Percentiles rank a stretch among this genome's conserved stretches.
Conservation (phyloP, 2,113 vertebrate species). For the Gnathonemus echidnorhynchus region DNA sequence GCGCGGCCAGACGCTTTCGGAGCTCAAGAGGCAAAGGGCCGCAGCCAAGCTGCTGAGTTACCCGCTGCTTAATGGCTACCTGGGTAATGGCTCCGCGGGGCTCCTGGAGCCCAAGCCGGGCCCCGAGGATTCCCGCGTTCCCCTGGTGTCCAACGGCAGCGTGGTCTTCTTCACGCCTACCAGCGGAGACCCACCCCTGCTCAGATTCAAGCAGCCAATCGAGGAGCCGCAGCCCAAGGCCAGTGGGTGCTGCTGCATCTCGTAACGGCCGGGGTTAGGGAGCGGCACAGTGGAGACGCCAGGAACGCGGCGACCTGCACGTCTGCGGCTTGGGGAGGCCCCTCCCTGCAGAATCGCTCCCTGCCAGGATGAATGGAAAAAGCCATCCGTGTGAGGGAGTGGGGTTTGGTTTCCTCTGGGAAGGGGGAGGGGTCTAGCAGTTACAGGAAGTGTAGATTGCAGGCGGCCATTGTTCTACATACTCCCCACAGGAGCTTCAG, state of each 20-base stretch:
- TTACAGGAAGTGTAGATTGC: background rate
- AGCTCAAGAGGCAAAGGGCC: constrained; percentile 86
- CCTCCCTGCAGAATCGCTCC: background rate
- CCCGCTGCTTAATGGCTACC: constrained; percentile 79
- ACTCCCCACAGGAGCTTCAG: background rate
- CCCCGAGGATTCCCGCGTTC: constrained; percentile 75
- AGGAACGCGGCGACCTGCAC: background rate
- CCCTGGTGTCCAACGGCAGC: constrained; percentile 83
- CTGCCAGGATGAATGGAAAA: background rate
- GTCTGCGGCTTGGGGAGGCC: background rate
- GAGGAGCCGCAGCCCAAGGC: constrained; percentile 81
- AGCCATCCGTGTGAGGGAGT: background rate
- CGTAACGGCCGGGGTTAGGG: constrained; percentile 50
- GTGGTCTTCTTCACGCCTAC: constrained; percentile 83
- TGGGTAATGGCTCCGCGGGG: constrained; percentile 63
- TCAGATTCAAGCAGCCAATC: constrained; percentile 85
- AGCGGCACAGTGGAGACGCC: background rate
- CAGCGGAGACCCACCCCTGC: constrained; percentile 86
- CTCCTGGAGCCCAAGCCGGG: constrained; percentile 55
- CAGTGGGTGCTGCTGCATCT: constrained; percentile 84
- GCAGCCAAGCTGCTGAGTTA: constrained; percentile 83
- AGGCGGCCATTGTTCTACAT: background rate
- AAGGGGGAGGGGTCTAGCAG: background rate
- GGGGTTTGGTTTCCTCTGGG: background rate
- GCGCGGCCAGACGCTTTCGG: constrained; percentile 82